Evolutionary conservation across 2,888 invertebrate species (phyloP).

Genomic region (Saturnia pavonia): DNA sequence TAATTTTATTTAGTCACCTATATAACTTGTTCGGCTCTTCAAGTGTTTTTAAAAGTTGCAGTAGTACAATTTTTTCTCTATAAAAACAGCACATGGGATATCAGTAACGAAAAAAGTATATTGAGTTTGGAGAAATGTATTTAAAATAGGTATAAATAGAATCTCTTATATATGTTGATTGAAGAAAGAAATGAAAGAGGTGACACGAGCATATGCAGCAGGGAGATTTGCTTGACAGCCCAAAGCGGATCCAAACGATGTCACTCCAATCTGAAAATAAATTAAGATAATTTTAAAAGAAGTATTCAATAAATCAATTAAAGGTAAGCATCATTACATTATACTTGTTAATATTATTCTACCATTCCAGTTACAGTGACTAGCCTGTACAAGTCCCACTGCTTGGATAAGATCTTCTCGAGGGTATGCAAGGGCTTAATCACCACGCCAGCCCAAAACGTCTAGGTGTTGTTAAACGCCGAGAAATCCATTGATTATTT

Average conservation of each 20-base stretch:
- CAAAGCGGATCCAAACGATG: constrained; percentile 35
- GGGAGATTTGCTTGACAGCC: constrained; percentile 38
- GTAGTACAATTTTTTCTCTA: neutral
- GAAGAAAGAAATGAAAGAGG: constrained; percentile 39
- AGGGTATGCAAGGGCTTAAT: too few relatives aligned
- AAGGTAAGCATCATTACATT: neutral
- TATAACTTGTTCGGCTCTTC: too few relatives aligned
- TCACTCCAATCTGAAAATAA: constrained; percentile 37
- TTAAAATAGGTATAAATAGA: neutral
- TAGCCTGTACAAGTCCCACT: too few relatives aligned
- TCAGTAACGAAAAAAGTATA: neutral
- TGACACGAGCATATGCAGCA: constrained; percentile 36
- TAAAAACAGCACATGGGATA: constrained; percentile 15
- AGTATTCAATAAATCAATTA: neutral
- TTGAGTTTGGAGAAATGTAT: neutral
- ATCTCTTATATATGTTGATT: constrained; percentile 28
- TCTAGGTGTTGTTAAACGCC: too few relatives aligned
- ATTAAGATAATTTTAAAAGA: neutral
- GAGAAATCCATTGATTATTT: too few relatives aligned
- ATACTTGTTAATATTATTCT: too few relatives aligned
- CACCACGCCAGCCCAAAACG: too few relatives aligned
- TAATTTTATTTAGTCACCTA: too few relatives aligned
- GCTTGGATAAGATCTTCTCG: too few relatives aligned
- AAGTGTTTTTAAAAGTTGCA: too few relatives aligned
- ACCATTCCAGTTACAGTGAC: too few relatives aligned